Base-by-base conservation (phyloP, 2,113 vertebrate species). In the Lepisosteus osseus region DNA sequence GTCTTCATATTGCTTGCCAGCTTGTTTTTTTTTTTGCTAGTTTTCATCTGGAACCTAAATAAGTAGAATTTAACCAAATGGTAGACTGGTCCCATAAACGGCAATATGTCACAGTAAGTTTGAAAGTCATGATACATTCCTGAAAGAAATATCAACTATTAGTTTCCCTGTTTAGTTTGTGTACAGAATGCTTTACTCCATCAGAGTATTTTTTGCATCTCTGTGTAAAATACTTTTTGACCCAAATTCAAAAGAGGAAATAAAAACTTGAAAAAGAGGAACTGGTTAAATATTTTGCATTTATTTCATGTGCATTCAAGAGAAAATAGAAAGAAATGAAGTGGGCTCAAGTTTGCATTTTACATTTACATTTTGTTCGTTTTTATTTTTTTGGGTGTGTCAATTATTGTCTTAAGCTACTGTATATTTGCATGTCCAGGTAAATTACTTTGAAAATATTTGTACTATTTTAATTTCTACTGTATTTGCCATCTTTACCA, bases 171-270 rank as follows among this genome's bases (percentile, higher is more conserved):
- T 72, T 17, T 77, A 56, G 72, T 61, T 61, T 70, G 17, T 59
- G 70, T 79, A 15, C 71, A 80, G 70, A 67, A 68, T 71, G 65
- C 73, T 57, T 54, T 76, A 71, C 14, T 70, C 45, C 41, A 65
- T 75, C 61, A 74, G 67, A 67, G 67, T 73, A 68, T 43, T 81
- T 72, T 79, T 85, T 83, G 67, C 76, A 78, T 79, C 71, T 68
- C 79, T 79, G 80, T 68, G 7, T 54, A 72, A 77, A 86, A 77
- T 84, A 82, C 69, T 76, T 79, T 86, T 84, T 81, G 57, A 85
- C 79, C 68, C 74, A 74, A 82, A 43, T 69, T 76, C 62, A 74
- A 79, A 73, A 69, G 72, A 77, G 73, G 63, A 82, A 90, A 87
- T 88, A 86, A 91, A 87, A 47, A 55, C 55, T 59, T 78, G 77